Evolutionary conservation across 2,888 invertebrate genomes (phyloP), one percentile per base, ranked within the genome.

Genomic region (Machimus rusticus): DNA sequence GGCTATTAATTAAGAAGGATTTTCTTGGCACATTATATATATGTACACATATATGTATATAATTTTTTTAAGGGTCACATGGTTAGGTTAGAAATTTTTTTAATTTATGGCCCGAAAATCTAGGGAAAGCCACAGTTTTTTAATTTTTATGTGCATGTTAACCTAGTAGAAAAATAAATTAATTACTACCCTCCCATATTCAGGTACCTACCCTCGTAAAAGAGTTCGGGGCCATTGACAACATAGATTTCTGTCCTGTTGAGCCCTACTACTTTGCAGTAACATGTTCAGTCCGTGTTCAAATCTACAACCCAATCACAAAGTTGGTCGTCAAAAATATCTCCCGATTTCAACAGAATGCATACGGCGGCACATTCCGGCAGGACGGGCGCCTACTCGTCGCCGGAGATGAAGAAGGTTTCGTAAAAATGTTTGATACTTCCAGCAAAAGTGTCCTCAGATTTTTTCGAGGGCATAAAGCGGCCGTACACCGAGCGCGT

Each of bases 191-290:
- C 6, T 81, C 14, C 23, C 0, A 55, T 89, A 91, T 92, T 90
- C 91, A 97, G 98, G 94, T 95, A 87, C 98, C 98, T 37, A 96
- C 97, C 2, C 94, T 98, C 57, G 95, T 98, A 0, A 98, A 99
- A 92, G 99, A 99, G 92, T 98, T 97, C 93, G 98, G 98, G 31
- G 96, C 97, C 0, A 97, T 99, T 86, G 98, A 98, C 91, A 96
- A 97, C 91, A 95, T 99, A 74, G 97, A 98, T 91, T 98, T 99
- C 91, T 97, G 97, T 88, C 97, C 98, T 0, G 94, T 96, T 12
- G 96, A 97, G 91, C 98, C 99, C 0, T 95, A 97, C 93, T 96
- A 97, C 91, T 97, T 99, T 93, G 98, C 98, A 8, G 97, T 98
- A 23, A 98, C 99, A 86, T 98, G 97, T 91, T 98, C 98, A 0